Conservation (phyloP, 2,113 vertebrate species). For the Chlamydotis undulata region DNA sequence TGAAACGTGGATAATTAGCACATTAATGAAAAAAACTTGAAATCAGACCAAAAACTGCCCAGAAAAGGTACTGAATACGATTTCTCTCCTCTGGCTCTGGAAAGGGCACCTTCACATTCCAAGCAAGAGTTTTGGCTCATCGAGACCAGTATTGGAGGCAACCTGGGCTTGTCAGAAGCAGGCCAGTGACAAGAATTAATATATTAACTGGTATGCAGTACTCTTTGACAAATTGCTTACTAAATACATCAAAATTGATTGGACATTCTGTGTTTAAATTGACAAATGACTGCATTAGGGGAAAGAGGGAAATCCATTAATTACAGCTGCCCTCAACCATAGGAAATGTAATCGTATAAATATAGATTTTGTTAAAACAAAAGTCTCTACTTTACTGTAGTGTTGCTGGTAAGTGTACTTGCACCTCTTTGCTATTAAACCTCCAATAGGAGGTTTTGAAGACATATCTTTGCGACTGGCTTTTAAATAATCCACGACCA, state of each 20-base stretch:
- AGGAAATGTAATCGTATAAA: constrained; percentile 84
- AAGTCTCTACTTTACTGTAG: constrained; percentile 62
- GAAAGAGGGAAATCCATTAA: constrained; percentile 84
- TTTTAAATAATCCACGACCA: constrained; percentile 55
- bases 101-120: not conserved
- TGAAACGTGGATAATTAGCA: not conserved
- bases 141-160: constrained; percentile 33
- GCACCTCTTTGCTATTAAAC: constrained; percentile 62
- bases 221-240: constrained; percentile 84
- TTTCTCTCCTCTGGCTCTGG: not conserved
- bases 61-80: not conserved
- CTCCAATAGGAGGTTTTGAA: constrained; percentile 57
- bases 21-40: not conserved
- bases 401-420: constrained; percentile 71
- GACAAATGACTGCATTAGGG: constrained; percentile 85
- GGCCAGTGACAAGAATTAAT: constrained; percentile 79
- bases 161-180: constrained; percentile 64
- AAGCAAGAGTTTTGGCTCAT: constrained; percentile 46
- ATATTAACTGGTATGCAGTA: constrained; percentile 81
- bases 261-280: constrained; percentile 80
- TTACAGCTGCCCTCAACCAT: constrained; percentile 80
- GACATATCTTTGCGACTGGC: constrained; percentile 40
- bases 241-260: constrained; percentile 87
- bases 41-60: not conserved
- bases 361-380: constrained; percentile 84